Conservation (phyloP, 2,797 vertebrate genomes). For the Coranthus polyacanthus region DNA sequence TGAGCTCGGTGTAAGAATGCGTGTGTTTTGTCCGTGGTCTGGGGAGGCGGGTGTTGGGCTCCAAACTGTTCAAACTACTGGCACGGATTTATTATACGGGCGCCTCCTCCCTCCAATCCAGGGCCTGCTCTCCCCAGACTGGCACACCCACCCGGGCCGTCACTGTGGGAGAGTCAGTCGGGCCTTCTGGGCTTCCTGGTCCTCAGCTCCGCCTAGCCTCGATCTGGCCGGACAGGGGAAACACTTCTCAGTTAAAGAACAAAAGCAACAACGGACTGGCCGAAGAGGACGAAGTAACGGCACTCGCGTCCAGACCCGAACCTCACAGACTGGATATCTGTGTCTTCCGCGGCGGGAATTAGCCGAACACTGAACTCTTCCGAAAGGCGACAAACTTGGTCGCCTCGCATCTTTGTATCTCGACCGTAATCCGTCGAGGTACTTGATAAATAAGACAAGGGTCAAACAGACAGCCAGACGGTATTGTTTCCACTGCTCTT, state of each 20-base stretch:
- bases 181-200: slow-evolving; percentile 86
- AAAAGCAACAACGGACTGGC: slow-evolving; percentile 84
- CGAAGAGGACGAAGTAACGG: slow-evolving; percentile 61
- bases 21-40: background rate
- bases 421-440: slow-evolving; percentile 75
- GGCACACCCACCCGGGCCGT: slow-evolving; percentile 77
- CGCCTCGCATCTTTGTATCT: slow-evolving; percentile 72
- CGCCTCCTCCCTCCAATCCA: slow-evolving; percentile 76
- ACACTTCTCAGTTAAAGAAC: slow-evolving; percentile 86
- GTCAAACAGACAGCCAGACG: slow-evolving; percentile 75
- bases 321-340: slow-evolving; percentile 38
- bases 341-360: slow-evolving; percentile 7
- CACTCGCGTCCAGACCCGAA: slow-evolving; percentile 30
- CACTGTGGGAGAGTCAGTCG: slow-evolving; percentile 76
- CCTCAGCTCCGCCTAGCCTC: slow-evolving; percentile 85
- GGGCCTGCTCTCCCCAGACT: slow-evolving; percentile 64
- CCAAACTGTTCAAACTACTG: slow-evolving; percentile 46
- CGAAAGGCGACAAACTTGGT: slow-evolving; percentile 75
- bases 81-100: slow-evolving; percentile 57
- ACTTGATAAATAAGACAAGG: slow-evolving; percentile 79
- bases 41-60: slow-evolving; percentile 36
- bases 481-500: slow-evolving; percentile 75
- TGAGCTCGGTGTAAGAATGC: no score
- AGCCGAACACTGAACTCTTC: slow-evolving; percentile 59
- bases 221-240: slow-evolving; percentile 86